phyloP scores from a whole-genome alignment of 2,797 vertebrate genomes.

The Anabacerthia variegaticeps region DNA sequence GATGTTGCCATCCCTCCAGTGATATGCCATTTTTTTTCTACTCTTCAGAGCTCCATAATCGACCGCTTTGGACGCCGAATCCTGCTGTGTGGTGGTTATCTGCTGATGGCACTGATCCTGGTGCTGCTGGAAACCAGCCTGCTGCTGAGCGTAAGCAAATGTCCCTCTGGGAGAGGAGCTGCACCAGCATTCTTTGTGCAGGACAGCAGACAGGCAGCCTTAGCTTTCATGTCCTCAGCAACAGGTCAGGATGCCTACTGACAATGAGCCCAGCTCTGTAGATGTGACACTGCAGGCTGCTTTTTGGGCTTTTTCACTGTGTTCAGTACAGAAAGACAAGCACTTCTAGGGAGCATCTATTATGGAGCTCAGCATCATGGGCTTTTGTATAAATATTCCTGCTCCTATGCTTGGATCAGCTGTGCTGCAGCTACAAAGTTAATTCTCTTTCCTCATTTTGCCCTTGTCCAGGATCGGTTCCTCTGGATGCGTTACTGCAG shows the following conservation, averaged over 20 bases:
- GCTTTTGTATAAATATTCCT: neutral
- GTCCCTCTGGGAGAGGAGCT: neutral
- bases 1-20: neutral
- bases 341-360: neutral
- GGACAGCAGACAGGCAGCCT: neutral
- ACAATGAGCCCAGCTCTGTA: neutral
- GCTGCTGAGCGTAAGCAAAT: conserved; percentile 80
- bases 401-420: neutral
- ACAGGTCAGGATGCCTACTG: neutral
- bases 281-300: neutral
- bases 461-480: conserved; percentile 18
- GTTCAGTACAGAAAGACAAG: neutral
- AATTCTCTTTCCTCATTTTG: neutral
- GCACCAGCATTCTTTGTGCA: neutral
- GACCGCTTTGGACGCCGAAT: conserved; percentile 83
- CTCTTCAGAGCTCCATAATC: conserved; percentile 83
- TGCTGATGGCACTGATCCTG: conserved; percentile 86
- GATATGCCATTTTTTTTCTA: neutral
- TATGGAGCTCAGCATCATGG: neutral
- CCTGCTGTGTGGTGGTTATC: conserved; percentile 86
- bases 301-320: neutral
- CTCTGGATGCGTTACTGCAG: conserved; percentile 85
- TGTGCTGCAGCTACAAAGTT: neutral
- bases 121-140: conserved; percentile 84
- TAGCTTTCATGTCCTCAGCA: neutral